Evolutionary conservation across 2,888 invertebrate species (phyloP).

Genomic region (Ichneumon xanthorius): DNA sequence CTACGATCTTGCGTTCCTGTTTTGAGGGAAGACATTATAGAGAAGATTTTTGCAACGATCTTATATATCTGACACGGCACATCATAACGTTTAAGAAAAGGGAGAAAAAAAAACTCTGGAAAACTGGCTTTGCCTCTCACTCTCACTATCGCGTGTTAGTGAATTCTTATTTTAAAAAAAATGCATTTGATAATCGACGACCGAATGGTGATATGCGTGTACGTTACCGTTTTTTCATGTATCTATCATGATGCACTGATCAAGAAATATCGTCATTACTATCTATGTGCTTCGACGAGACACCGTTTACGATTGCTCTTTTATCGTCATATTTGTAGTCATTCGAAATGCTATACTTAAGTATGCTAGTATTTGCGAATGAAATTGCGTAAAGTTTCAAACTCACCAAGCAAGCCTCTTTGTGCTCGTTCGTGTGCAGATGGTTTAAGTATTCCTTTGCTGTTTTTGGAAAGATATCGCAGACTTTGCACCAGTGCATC

Average conservation of each 20-base stretch:
- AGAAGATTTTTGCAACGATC: neutral
- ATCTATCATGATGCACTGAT: slow-evolving; percentile 22
- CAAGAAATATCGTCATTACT: neutral
- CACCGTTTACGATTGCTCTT: neutral
- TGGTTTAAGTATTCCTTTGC: slow-evolving; percentile 95
- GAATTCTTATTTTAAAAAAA: neutral
- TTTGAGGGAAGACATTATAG: slow-evolving; percentile 71
- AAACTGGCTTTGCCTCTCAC: slow-evolving; percentile 15
- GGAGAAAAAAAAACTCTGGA: neutral
- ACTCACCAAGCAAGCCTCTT: slow-evolving; percentile 85
- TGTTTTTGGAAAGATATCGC: slow-evolving; percentile 94
- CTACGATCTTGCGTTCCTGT: slow-evolving; percentile 88
- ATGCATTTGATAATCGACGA: slow-evolving; percentile 17
- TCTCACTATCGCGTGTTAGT: slow-evolving; percentile 25
- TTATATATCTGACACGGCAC: slow-evolving; percentile 1
- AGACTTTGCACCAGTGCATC: slow-evolving; percentile 95
- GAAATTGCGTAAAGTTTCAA: slow-evolving; percentile 11
- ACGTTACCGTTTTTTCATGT: slow-evolving; percentile 29
- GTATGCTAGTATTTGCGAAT: slow-evolving; percentile 5
- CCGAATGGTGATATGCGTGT: slow-evolving; percentile 25
- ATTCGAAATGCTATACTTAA: neutral
- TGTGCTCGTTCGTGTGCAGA: slow-evolving; percentile 92
- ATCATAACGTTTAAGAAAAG: slow-evolving; percentile 27
- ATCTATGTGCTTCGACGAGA: neutral
- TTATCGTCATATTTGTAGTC: neutral